Evolutionary conservation across 2,888 invertebrate genomes (phyloP), one percentile per base, ranked within the genome.

Genomic region (Pristionchus arcanus): DNA sequence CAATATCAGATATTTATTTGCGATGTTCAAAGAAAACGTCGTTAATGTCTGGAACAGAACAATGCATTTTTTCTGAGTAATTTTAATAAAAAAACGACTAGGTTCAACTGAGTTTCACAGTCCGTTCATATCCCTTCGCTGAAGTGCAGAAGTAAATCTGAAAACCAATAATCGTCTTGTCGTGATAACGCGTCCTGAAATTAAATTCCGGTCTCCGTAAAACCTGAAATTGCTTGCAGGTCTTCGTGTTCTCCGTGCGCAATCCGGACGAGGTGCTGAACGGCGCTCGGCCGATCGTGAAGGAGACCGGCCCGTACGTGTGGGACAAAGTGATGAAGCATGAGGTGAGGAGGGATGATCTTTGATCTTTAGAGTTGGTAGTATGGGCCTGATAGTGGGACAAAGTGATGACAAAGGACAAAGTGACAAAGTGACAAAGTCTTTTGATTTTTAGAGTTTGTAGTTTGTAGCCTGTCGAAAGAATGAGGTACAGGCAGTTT

Each of bases 191-290:
- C 49, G 21, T 15, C 68, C 68, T n/a, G n/a, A 25, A 68, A 68
- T 68, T 68, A 68, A 68, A 28, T 68, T 28, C 68, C n/a, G 68
- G 28, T 68, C 81, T n/a, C n/a, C n/a, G n/a, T n/a, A n/a, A 37
- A 77, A 11, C n/a, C 0, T 2, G 13, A 16, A 81, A 81, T 49
- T 77, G 16, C 2, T 53, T 86, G 21, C 89, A 92, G 77, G 90
- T 95, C 28, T 94, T 88, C 89, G 94, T 95, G 16, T 95, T 92
- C 89, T 94, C 94, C 53, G 93, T 95, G 71, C 93, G 93, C 42
- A 95, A 95, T 91, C 95, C 95, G 19, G 93, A 94, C 74, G 94
- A 95, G 88, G 93, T 95, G 31, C 90, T 94, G 86, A 90, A 90
- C n/a, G 95, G 95, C 13, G 90, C 91, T 42, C 92, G 91, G 59